phyloP scores from a whole-genome alignment of 35 echinoderm and acorn worm genomes.

The Acanthaster planci region DNA sequence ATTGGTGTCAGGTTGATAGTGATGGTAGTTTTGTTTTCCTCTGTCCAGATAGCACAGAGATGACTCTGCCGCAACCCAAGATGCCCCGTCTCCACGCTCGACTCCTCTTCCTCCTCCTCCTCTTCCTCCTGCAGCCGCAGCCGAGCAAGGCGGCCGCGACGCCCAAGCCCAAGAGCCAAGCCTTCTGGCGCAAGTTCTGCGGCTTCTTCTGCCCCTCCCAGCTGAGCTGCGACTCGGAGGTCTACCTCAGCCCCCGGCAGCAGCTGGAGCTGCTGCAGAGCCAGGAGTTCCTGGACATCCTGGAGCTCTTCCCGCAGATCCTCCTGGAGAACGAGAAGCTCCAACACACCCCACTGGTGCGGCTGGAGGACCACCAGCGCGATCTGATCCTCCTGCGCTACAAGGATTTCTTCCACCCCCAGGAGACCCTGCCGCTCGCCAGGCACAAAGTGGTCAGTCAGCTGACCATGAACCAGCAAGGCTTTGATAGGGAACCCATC shows the following conservation, averaged over 20 bases:
- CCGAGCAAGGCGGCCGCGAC: background rate
- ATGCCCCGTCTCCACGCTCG: background rate
- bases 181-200: conserved; percentile 45
- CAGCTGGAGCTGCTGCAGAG: conserved; percentile 29
- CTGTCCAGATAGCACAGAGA: background rate
- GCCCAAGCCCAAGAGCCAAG: background rate
- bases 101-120: background rate
- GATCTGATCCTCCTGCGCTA: conserved; percentile 31
- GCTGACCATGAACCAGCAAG: background rate
- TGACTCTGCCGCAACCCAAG: conserved; percentile 1
- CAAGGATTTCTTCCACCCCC: conserved; percentile 44
- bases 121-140: background rate
- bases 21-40: too few relatives aligned
- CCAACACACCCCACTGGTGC: conserved; percentile 40
- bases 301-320: conserved; percentile 48
- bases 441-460: background rate
- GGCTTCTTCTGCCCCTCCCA: conserved; percentile 37
- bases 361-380: conserved; percentile 27
- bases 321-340: conserved; percentile 38
- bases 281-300: conserved; percentile 22
- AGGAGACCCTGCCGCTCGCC: conserved; percentile 9
- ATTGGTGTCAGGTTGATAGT: too few relatives aligned
- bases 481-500: background rate
- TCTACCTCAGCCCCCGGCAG: conserved; percentile 51
- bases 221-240: conserved; percentile 16